Evolutionary conservation across 2,113 vertebrate genomes (phyloP).

Genomic region (Myotis yumanensis): DNA sequence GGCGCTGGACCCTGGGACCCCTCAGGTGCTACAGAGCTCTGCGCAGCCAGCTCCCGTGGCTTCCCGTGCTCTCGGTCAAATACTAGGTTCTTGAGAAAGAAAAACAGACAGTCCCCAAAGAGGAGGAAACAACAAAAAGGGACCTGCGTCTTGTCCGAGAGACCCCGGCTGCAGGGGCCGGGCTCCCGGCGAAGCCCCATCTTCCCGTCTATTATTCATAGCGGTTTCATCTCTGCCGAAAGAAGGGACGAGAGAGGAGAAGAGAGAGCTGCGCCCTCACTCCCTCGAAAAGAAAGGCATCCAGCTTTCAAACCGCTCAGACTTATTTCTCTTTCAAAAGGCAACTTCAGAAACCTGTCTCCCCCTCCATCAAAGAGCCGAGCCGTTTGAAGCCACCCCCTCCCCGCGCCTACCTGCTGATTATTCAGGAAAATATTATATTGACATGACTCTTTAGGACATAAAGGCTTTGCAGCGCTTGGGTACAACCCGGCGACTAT

Average conservation of each 20-base stretch:
- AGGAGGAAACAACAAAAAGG: conserved; percentile 45
- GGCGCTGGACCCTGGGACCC: background rate
- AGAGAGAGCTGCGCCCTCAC: background rate
- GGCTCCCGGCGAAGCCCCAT: background rate
- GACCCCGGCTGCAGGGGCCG: conserved; percentile 1
- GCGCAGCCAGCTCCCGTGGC: background rate
- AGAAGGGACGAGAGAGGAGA: background rate
- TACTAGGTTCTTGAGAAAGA: conserved; percentile 59
- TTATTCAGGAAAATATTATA: conserved; percentile 81
- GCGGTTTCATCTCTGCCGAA: background rate
- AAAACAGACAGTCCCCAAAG: conserved; percentile 65
- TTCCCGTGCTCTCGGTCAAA: conserved; percentile 25
- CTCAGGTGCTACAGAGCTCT: background rate
- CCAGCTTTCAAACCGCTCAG: conserved; percentile 65
- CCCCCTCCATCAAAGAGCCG: conserved; percentile 53
- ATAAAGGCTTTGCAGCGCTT: conserved; percentile 79
- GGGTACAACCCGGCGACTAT: conserved; percentile 86
- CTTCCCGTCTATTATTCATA: conserved; percentile 15
- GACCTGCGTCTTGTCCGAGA: conserved; percentile 39
- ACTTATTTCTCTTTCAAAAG: conserved; percentile 72
- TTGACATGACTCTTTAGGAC: conserved; percentile 85
- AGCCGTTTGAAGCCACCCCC: conserved; percentile 64
- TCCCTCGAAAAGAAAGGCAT: conserved; percentile 53
- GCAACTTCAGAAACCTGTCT: conserved; percentile 66
- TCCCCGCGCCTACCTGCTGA: conserved; percentile 80